Evolutionary conservation across 1,140 invertebrate species (phyloP).

Genomic region (Drosophila setifemur): DNA sequence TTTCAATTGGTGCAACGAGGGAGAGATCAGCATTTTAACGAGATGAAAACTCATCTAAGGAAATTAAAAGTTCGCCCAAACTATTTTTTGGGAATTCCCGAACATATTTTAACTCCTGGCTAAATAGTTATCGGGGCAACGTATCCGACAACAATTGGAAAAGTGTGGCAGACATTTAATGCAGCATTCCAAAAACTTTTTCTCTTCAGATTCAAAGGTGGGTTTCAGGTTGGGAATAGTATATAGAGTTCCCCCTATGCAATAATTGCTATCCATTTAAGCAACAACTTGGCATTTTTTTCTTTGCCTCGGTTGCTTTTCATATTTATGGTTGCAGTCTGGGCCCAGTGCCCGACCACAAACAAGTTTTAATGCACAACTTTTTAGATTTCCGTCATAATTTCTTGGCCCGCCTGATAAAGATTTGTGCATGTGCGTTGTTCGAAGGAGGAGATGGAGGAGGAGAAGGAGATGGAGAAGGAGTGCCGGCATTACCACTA

Average conservation of each 20-base stretch:
- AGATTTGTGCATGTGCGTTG: conserved; percentile 49
- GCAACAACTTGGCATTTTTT: conserved; percentile 30
- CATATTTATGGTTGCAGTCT: conserved; percentile 57
- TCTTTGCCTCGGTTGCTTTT: conserved; percentile 54
- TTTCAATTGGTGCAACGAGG: not conserved
- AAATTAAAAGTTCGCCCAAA: conserved; percentile 11
- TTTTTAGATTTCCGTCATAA: conserved; percentile 81
- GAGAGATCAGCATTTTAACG: not conserved
- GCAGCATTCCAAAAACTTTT: conserved; percentile 4
- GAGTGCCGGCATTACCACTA: conserved; percentile 55
- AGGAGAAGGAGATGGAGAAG: not conserved
- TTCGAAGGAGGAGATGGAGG: not conserved
- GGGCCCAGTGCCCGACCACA: conserved; percentile 47
- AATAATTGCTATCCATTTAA: conserved; percentile 70
- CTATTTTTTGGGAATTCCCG: not conserved
- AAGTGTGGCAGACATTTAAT: not conserved
- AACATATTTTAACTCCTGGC: not conserved
- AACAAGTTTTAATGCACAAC: conserved; percentile 79
- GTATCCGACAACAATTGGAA: conserved; percentile 12
- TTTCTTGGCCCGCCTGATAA: conserved; percentile 70
- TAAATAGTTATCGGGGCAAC: not conserved
- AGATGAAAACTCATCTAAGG: conserved; percentile 10
- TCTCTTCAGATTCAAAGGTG: not conserved
- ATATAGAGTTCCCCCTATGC: too few relatives aligned
- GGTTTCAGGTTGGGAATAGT: not conserved